Base-by-base conservation (phyloP, 2,888 invertebrate genomes). In the Heliconius ismenius region DNA sequence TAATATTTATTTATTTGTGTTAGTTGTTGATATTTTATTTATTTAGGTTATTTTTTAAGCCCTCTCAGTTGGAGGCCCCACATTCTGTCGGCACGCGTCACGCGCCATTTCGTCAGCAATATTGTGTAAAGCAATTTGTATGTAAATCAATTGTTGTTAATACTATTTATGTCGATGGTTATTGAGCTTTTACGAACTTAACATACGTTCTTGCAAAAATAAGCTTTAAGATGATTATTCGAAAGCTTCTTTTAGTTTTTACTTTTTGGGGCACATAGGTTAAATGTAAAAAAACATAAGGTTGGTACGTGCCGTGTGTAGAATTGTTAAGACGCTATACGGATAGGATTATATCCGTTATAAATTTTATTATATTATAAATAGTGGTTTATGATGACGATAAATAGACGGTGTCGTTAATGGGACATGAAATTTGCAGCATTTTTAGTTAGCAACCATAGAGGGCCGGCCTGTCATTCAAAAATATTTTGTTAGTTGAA, bases 61-160 rank as follows among this genome's bases (percentile, higher is more conserved):
- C 32, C 70, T 70, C 70, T 32, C 9, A 58, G n/a, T 73, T 79
- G 64, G 82, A 83, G 86, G 89, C 89, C 84, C 78, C 84, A 81
- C 84, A 81, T 82, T 83, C 85, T 86, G 88, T 87, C 84, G 88
- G 87, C 84, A 83, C 91, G 91, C 92, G 90, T 92, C 91, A 92
- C 91, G 91, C 92, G 90, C 91, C 91, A 90, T 93, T 92, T 92
- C 90, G 90, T 92, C 91, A 91, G 92, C 93, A 91, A 92, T 93
- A 93, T 93, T 92, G 93, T 93, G 93, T 93, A 92, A 92, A 93
- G 93, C 93, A 93, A 94, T 94, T 93, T 93, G 93, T 94, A 94
- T 94, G 93, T 92, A 92, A 94, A 94, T 94, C 93, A 92, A 92
- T 93, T 92, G 93, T 93, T 93, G 92, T 93, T 93, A 93, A 94